Evolutionary conservation across 1,140 invertebrate genomes (phyloP), one percentile per base, ranked within the genome.

Genomic region (Drosophila kurseongensis): DNA sequence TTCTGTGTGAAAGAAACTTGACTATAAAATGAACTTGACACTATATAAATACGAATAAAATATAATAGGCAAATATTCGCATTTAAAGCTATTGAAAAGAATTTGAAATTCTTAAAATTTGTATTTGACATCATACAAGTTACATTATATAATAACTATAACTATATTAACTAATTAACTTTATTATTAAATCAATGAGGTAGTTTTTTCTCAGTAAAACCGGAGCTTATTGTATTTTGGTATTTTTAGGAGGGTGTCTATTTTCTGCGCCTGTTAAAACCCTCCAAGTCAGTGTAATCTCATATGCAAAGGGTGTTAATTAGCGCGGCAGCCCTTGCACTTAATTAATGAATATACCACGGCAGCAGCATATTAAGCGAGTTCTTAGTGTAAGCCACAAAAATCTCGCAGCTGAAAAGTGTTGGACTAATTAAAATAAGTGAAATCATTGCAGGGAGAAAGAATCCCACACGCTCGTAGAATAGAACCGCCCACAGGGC

Each of bases 351-450:
- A 29, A 60, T 47, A 60, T 47, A 7, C 13, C 16, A 36, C 10
- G 40, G 3, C 7, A 42, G 9, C 27, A 55, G 5, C 36, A 41
- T 32, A 54, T 38, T 27, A 48, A 60, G 32, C 36, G 5, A 36
- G 68, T 32, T 45, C 32, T 27, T 47, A n/a, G 55, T 41, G 6
- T 51, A 78, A 69, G 57, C 63, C 56, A 38, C 60, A 29, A 45
- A 80, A 84, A 82, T 81, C 63, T 63, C 67, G 14, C 42, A 32
- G 13, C 40, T 51, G 50, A 27, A 54, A 69, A 66, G 63, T 71
- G 61, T 69, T 29, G 50, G 67, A 66, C 75, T 89, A 84, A 89
- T 89, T 89, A 84, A 88, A 83, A 81, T 85, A 85, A 84, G 80
- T 77, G 52, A 76, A 80, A 77, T 72, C 58, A 83, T 77, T 67